These are phyloP conservation scores for Menidia beryllina DNA, from an alignment of 2,113 vertebrate genomes.

Conservation along the genomic window DNA sequence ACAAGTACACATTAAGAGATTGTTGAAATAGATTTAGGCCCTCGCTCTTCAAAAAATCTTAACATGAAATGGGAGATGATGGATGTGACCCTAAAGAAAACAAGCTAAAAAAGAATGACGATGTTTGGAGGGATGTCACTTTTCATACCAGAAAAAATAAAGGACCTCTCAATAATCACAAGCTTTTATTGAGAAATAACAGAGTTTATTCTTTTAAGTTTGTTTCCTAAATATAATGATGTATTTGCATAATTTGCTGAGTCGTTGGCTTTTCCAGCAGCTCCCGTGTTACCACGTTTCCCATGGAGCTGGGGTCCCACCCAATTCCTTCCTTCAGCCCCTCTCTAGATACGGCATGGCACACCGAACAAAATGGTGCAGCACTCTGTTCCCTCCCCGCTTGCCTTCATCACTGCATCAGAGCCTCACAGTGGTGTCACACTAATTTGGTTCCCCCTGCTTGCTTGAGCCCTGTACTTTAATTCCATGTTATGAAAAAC, in stretches of 20 bases:
- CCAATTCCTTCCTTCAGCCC: conserved; percentile 56
- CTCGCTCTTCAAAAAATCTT: conserved; percentile 22
- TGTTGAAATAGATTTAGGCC: neutral
- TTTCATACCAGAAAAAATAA: neutral
- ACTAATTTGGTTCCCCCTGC: conserved; percentile 76
- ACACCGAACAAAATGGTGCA: conserved; percentile 67
- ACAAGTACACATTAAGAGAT: neutral
- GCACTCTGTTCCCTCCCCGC: conserved; percentile 68
- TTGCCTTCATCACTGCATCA: conserved; percentile 50
- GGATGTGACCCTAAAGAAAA: neutral
- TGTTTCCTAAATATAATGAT: conserved; percentile 13
- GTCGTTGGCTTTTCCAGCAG: conserved; percentile 30
- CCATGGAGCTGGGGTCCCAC: conserved; percentile 44
- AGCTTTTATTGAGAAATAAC: neutral
- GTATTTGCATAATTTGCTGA: conserved; percentile 9
- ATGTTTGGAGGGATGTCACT: conserved; percentile 10
- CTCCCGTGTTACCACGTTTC: conserved; percentile 46
- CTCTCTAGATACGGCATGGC: conserved; percentile 46
- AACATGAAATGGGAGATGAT: conserved; percentile 14
- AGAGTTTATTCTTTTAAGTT: neutral
- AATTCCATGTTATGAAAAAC: conserved; percentile 67
- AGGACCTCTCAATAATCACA: conserved; percentile 11
- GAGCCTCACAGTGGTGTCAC: conserved; percentile 65
- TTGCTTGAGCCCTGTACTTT: conserved; percentile 63
- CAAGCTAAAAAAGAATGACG: conserved; percentile 10